Conservation (phyloP, 1,140 invertebrate genomes). For the Cherax destructor region DNA sequence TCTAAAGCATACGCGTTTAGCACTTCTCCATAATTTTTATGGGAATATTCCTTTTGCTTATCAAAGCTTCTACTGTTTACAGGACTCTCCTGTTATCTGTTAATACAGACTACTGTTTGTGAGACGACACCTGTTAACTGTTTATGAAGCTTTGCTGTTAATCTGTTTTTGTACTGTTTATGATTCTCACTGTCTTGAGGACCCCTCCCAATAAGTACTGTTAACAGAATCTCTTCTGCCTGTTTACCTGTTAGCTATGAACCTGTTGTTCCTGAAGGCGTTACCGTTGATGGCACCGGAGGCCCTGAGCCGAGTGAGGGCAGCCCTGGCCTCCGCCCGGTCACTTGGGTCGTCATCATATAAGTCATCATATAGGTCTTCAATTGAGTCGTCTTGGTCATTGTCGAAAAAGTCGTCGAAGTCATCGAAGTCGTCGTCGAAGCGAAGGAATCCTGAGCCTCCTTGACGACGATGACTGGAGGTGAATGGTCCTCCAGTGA, state of each 20-base stretch:
- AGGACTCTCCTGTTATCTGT: too few relatives aligned
- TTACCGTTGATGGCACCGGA: constrained; percentile 49
- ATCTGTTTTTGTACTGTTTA: too few relatives aligned
- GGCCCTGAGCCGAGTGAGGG: constrained; percentile 50
- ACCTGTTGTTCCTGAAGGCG: constrained; percentile 57
- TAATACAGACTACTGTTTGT: too few relatives aligned
- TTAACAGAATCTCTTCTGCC: not conserved
- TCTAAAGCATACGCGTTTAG: too few relatives aligned
- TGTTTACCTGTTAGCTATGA: constrained; percentile 36
- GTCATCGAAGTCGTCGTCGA: constrained; percentile 38
- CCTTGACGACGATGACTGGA: not conserved
- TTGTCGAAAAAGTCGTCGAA: constrained; percentile 42
- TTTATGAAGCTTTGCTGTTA: too few relatives aligned
- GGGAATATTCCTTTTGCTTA: too few relatives aligned
- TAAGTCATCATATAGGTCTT: constrained; percentile 56
- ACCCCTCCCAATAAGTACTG: too few relatives aligned
- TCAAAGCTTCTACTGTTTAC: too few relatives aligned
- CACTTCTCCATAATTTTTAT: too few relatives aligned
- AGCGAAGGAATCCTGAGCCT: constrained; percentile 18
- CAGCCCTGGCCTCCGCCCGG: constrained; percentile 47
- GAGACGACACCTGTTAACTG: too few relatives aligned
- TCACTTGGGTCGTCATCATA: constrained; percentile 58
- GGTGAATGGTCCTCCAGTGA: not conserved
- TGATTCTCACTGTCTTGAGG: too few relatives aligned
- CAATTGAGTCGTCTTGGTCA: constrained; percentile 46